These are phyloP conservation scores for Sialis fuliginosa DNA, from an alignment of 2,888 invertebrate genomes.

Conservation along the genomic window DNA sequence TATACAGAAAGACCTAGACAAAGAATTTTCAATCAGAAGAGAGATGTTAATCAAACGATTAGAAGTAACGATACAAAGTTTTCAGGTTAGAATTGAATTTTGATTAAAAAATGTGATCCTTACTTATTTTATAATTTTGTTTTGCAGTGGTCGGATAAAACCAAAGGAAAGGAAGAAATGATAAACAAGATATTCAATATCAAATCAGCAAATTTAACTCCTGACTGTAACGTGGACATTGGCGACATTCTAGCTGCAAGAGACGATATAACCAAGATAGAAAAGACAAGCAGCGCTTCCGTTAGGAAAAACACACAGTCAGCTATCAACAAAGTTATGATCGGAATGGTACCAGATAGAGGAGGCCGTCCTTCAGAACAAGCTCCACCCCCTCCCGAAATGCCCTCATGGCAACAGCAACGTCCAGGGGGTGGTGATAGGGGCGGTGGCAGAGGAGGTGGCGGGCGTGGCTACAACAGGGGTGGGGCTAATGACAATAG, in stretches of 20 bases:
- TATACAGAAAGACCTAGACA: constrained; percentile 51
- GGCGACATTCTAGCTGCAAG: constrained; percentile 73
- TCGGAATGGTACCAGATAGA: constrained; percentile 83
- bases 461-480: constrained; percentile 16
- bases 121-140: constrained; percentile 9
- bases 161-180: constrained; percentile 52
- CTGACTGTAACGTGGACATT: constrained; percentile 47
- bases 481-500: constrained; percentile 15
- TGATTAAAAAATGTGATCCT: not conserved
- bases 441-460: constrained; percentile 25
- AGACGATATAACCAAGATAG: constrained; percentile 65
- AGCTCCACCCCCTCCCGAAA: constrained; percentile 88
- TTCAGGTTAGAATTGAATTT: constrained; percentile 45
- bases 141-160: constrained; percentile 64
- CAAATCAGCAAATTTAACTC: constrained; percentile 30
- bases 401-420: constrained; percentile 85
- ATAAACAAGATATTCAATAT: constrained; percentile 40
- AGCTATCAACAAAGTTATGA: constrained; percentile 73
- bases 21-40: constrained; percentile 68
- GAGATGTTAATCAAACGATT: constrained; percentile 79
- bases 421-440: constrained; percentile 29
- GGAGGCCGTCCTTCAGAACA: constrained; percentile 86
- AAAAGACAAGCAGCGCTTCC: constrained; percentile 78
- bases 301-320: constrained; percentile 74
- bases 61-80: constrained; percentile 93